Evolutionary conservation across 2,113 vertebrate species (phyloP).

Genomic region (Onychorhynchus coronatus): DNA sequence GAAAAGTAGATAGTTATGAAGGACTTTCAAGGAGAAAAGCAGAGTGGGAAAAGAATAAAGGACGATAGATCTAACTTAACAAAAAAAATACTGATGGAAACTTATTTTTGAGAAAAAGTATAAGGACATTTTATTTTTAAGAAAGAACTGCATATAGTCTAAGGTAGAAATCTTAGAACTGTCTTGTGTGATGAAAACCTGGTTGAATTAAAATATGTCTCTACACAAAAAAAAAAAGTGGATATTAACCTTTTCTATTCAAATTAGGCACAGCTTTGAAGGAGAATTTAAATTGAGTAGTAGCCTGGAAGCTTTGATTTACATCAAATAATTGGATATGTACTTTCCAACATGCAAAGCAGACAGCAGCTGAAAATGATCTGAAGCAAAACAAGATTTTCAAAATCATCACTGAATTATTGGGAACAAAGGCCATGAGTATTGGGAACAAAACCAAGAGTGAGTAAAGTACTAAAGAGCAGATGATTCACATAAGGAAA

Average conservation of each 20-base stretch:
- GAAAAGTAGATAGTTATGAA: neutral
- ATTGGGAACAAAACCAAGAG: neutral
- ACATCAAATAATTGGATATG: slow-evolving; percentile 27
- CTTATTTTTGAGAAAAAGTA: neutral
- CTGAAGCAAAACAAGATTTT: slow-evolving; percentile 10
- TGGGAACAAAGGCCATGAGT: neutral
- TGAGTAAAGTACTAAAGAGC: neutral
- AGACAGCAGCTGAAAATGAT: neutral
- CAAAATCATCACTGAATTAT: neutral
- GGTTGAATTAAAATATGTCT: neutral
- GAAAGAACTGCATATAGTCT: neutral
- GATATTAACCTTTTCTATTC: slow-evolving; percentile 37
- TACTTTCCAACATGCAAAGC: neutral
- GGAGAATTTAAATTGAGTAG: slow-evolving; percentile 36
- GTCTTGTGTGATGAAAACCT: neutral
- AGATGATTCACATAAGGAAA: neutral
- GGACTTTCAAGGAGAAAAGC: neutral
- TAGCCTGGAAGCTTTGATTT: slow-evolving; percentile 51
- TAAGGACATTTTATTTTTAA: neutral
- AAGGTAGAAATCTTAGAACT: neutral
- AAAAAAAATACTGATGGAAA: neutral
- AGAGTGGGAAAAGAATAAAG: neutral
- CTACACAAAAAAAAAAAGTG: neutral
- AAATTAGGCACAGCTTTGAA: slow-evolving; percentile 33
- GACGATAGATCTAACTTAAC: neutral